phyloP scores from a whole-genome alignment of 1,140 invertebrate species.

The Uloborus diversus region DNA sequence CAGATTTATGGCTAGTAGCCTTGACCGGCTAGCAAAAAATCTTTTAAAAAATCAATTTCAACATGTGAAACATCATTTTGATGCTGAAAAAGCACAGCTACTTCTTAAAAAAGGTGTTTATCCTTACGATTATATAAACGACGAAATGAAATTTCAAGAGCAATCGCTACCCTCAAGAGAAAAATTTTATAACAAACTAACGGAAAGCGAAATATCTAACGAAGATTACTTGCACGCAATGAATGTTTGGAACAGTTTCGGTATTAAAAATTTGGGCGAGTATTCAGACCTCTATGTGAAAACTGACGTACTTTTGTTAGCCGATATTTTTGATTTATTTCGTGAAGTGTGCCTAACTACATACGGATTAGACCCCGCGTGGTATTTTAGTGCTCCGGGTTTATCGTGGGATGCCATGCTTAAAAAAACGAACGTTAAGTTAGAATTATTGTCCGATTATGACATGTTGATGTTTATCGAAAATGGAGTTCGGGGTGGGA shows the following conservation, averaged over 20 bases:
- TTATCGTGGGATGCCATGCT: conserved; percentile 3
- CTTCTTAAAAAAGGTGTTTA: not conserved
- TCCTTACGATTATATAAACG: not conserved
- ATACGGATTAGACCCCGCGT: conserved; percentile 12
- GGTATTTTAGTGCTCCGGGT: conserved; percentile 12
- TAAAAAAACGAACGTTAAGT: not conserved
- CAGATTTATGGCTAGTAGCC: no score
- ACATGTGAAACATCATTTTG: no score
- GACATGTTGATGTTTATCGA: conserved; percentile 60
- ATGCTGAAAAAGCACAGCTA: not conserved
- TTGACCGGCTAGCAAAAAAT: no score
- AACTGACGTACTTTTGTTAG: conserved; percentile 58
- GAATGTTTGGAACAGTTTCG: conserved; percentile 60
- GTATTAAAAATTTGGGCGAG: conserved; percentile 55
- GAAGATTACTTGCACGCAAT: conserved; percentile 17
- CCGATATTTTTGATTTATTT: conserved; percentile 61
- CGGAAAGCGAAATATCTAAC: not conserved
- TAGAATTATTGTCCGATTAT: conserved; percentile 19
- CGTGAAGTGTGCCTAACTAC: conserved; percentile 50
- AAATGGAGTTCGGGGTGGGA: conserved; percentile 59
- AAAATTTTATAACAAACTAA: not conserved
- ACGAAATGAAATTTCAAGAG: not conserved
- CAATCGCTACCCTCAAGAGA: not conserved
- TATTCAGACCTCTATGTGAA: conserved; percentile 60
- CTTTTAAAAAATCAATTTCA: no score